A percentile compares a stretch with the other conserved stretches of the same genome.
phyloP scores from a whole-genome alignment of 2,888 invertebrate species.

The Leptopilina myrica region DNA sequence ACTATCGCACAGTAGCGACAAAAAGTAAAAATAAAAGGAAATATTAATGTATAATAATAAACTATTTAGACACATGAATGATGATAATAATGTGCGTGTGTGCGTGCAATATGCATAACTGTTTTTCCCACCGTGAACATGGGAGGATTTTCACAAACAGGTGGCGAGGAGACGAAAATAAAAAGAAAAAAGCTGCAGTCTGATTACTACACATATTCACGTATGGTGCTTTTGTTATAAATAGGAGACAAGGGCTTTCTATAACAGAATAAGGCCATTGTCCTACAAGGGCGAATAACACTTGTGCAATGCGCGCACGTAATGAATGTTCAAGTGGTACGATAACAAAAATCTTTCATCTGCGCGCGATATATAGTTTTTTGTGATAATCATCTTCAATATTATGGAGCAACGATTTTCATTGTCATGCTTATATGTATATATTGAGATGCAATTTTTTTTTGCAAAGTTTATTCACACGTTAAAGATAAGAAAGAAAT shows the following conservation, averaged over 20 bases:
- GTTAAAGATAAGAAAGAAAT: not conserved
- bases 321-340: conserved; percentile 32
- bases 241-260: conserved; percentile 27
- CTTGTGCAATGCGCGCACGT: conserved; percentile 27
- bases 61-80: too few relatives aligned
- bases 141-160: conserved; percentile 27
- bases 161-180: conserved; percentile 11
- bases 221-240: conserved; percentile 39
- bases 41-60: too few relatives aligned
- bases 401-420: conserved; percentile 2
- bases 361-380: not conserved
- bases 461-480: conserved; percentile 18
- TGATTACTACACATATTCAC: conserved; percentile 22
- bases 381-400: conserved; percentile 9
- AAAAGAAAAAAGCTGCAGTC: conserved; percentile 26
- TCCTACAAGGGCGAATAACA: conserved; percentile 22
- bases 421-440: not conserved
- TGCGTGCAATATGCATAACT: not conserved
- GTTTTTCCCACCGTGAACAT: conserved; percentile 19
- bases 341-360: conserved; percentile 34
- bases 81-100: too few relatives aligned
- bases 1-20: too few relatives aligned
- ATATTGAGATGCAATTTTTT: conserved; percentile 5
- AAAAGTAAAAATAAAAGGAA: too few relatives aligned
- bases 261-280: conserved; percentile 23